Evolutionary conservation across 2,113 vertebrate genomes (phyloP).

Genomic region (Anguilla rostrata): DNA sequence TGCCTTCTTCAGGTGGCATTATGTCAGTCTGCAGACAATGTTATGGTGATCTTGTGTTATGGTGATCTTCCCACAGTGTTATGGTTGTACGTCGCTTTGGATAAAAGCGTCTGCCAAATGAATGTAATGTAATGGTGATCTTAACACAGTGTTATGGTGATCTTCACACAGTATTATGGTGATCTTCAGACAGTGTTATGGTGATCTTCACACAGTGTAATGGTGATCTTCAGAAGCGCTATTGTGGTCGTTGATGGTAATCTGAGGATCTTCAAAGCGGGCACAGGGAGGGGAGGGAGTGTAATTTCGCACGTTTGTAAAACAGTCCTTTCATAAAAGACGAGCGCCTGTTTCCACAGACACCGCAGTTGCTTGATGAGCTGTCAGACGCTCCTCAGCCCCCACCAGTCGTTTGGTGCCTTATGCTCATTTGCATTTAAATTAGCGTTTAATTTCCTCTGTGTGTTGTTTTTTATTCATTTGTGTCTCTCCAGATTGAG

Average conservation of each 20-base stretch:
- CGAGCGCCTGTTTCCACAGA: not conserved
- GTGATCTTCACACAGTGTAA: no score
- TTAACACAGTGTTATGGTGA: no score
- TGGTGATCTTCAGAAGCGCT: no score
- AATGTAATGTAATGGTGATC: no score
- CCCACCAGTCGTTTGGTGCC: not conserved
- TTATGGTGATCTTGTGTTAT: no score
- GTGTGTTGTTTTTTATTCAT: not conserved
- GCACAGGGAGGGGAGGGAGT: conserved; percentile 6
- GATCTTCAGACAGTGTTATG: no score
- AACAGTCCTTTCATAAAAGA: not conserved
- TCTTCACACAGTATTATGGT: no score
- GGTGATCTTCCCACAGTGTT: no score
- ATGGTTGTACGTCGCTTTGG: no score
- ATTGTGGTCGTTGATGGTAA: not conserved
- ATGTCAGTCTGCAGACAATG: not conserved
- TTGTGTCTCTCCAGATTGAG: conserved; percentile 73
- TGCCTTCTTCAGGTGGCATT: not conserved
- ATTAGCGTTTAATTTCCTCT: not conserved
- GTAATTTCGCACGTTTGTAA: not conserved
- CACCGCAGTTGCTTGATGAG: not conserved
- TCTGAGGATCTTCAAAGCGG: conserved; percentile 23
- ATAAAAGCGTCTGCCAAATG: no score
- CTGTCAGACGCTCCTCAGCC: not conserved
- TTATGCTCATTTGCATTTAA: not conserved